Percentiles rank a stretch among this genome's conserved stretches.
These are phyloP conservation scores for Drosophila teissieri DNA, from an alignment of 1,140 invertebrate species.

Conservation along the genomic window DNA sequence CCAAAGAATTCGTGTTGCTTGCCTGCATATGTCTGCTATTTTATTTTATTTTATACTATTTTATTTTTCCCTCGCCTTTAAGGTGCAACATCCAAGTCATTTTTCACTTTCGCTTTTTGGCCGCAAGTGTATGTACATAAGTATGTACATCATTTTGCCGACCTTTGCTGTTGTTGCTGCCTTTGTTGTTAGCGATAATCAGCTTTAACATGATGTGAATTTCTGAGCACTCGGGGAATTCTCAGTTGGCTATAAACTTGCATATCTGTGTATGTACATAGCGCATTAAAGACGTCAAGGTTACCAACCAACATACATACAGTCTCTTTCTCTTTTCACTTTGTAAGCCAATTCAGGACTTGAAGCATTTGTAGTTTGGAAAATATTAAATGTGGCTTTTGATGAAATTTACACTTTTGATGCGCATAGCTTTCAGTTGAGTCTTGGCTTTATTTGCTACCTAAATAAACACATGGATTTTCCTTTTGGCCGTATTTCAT, in stretches of 20 bases:
- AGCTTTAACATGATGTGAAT: slow-evolving; percentile 49
- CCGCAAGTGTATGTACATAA: neutral
- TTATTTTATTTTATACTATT: slow-evolving; percentile 7
- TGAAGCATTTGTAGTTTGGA: neutral
- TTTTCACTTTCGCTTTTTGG: slow-evolving; percentile 58
- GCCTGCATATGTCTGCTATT: slow-evolving; percentile 44
- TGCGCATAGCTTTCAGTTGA: too few relatives aligned
- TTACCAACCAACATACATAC: slow-evolving; percentile 43
- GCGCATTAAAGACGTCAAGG: slow-evolving; percentile 43
- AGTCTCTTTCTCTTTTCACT: slow-evolving; percentile 23
- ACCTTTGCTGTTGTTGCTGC: slow-evolving; percentile 12
- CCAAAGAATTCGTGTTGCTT: slow-evolving; percentile 78
- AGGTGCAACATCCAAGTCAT: slow-evolving; percentile 17
- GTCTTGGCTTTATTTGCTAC: too few relatives aligned
- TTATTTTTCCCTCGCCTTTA: slow-evolving; percentile 7
- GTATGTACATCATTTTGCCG: neutral
- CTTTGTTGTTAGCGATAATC: slow-evolving; percentile 33
- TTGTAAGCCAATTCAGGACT: neutral
- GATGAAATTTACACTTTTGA: too few relatives aligned
- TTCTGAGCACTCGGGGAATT: slow-evolving; percentile 27
- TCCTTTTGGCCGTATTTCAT: too few relatives aligned
- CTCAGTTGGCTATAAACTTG: slow-evolving; percentile 12
- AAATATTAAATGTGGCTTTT: too few relatives aligned
- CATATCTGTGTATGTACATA: neutral
- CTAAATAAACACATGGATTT: too few relatives aligned